Evolutionary conservation across 1,140 invertebrate genomes (phyloP).

Genomic region (Geopemphigus sp.): DNA sequence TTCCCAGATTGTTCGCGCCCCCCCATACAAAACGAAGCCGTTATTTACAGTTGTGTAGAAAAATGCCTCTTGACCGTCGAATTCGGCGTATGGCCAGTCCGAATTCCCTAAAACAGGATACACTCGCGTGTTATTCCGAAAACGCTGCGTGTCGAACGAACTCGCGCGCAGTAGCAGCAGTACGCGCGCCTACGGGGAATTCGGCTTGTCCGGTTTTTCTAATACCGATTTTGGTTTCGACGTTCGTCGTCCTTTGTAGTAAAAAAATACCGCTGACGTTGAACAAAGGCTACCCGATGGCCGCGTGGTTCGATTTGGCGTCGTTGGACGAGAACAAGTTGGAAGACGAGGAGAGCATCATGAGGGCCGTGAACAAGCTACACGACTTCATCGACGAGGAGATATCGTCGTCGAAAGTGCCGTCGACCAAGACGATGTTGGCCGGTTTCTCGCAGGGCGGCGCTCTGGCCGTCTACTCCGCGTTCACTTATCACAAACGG

Average conservation of each 20-base stretch:
- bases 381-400: conserved; percentile 84
- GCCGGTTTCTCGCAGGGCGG: conserved; percentile 89
- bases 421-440: conserved; percentile 72
- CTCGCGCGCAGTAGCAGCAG: too few relatives aligned
- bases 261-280: conserved; percentile 86
- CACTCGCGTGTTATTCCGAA: background rate
- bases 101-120: too few relatives aligned
- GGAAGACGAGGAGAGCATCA: conserved; percentile 86
- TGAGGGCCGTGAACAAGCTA: conserved; percentile 73
- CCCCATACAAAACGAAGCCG: too few relatives aligned
- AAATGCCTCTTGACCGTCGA: too few relatives aligned
- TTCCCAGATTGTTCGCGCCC: too few relatives aligned
- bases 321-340: conserved; percentile 78
- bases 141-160: too few relatives aligned
- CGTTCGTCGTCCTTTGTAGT: conserved; percentile 57
- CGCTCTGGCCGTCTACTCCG: conserved; percentile 86
- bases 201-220: background rate
- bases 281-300: conserved; percentile 90
- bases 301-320: conserved; percentile 93
- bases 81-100: too few relatives aligned
- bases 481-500: conserved; percentile 74
- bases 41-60: too few relatives aligned
- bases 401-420: conserved; percentile 68
- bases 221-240: too few relatives aligned
- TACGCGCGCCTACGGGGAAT: too few relatives aligned